Percentiles rank a stretch among this genome's conserved stretches.
These are phyloP conservation scores for Epirrhoe alternata DNA, from an alignment of 2,888 invertebrate genomes.

Conservation along the genomic window DNA sequence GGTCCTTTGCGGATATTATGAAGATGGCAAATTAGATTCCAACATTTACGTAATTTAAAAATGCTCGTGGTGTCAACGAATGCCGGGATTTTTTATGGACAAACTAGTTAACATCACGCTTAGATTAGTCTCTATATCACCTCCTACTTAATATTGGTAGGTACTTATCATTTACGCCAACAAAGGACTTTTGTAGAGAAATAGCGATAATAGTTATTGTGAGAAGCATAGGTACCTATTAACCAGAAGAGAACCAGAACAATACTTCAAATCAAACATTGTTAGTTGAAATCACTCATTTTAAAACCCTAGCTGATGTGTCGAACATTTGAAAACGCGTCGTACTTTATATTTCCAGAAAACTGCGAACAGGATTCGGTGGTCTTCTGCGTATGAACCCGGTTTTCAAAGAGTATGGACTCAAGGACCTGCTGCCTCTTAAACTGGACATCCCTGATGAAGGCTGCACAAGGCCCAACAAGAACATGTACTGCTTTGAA, in stretches of 20 bases:
- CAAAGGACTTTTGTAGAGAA: no score
- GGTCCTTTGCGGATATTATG: slow-evolving; percentile 23
- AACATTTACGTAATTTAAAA: slow-evolving; percentile 16
- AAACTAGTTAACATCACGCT: background rate
- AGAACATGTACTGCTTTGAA: slow-evolving; percentile 96
- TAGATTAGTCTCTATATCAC: background rate
- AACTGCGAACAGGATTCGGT: slow-evolving; percentile 92
- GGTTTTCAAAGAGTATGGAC: slow-evolving; percentile 93
- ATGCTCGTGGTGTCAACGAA: background rate
- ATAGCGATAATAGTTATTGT: no score
- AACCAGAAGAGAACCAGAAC: no score
- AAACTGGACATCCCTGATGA: slow-evolving; percentile 96
- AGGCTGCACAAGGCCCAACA: slow-evolving; percentile 95
- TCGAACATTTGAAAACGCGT: slow-evolving; percentile 13
- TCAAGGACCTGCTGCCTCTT: slow-evolving; percentile 94
- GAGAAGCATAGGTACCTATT: no score
- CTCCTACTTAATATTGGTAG: background rate
- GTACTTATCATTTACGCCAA: no score
- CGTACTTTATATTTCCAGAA: slow-evolving; percentile 76
- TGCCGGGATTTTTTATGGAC: background rate
- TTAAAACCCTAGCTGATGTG: background rate
- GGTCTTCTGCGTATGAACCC: slow-evolving; percentile 95
- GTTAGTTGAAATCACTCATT: no score
- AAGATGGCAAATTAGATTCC: slow-evolving; percentile 23
- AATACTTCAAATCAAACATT: no score